Evolutionary conservation across 1,140 invertebrate genomes (phyloP).

Genomic region (Monomorium pharaonis): DNA sequence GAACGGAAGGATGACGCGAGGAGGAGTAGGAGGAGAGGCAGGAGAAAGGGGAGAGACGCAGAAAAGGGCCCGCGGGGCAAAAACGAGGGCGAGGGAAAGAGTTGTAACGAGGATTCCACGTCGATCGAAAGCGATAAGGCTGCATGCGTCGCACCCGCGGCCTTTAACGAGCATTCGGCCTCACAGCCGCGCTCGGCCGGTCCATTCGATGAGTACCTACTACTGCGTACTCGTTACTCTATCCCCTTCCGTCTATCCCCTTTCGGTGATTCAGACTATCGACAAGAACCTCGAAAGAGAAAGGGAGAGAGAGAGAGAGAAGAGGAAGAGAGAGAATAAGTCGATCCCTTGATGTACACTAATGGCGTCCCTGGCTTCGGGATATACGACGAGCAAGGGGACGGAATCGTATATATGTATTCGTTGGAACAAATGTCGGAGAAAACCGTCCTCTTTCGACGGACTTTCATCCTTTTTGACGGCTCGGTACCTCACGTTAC

Average conservation of each 20-base stretch:
- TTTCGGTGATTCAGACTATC: slow-evolving; percentile 18
- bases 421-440: slow-evolving; percentile 44
- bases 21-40: neutral
- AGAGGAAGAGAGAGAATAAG: slow-evolving; percentile 6
- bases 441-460: slow-evolving; percentile 42
- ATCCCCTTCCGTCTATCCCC: neutral
- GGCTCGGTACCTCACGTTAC: neutral
- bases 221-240: slow-evolving; percentile 31
- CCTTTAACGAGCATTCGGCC: slow-evolving; percentile 58
- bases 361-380: slow-evolving; percentile 47
- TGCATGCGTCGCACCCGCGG: slow-evolving; percentile 13
- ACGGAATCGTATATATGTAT: slow-evolving; percentile 45
- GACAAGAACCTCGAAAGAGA: slow-evolving; percentile 7
- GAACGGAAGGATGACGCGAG: neutral
- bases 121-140: slow-evolving; percentile 65
- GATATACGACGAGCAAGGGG: slow-evolving; percentile 38
- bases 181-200: neutral
- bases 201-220: slow-evolving; percentile 43
- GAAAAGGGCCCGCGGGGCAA: slow-evolving; percentile 1
- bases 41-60: neutral
- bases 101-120: slow-evolving; percentile 57
- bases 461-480: slow-evolving; percentile 41
- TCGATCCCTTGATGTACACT: slow-evolving; percentile 55
- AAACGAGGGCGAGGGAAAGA: slow-evolving; percentile 14
- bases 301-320: neutral